Evolutionary conservation across 2,888 invertebrate species (phyloP).

Genomic region (Chromoteleia sp.): DNA sequence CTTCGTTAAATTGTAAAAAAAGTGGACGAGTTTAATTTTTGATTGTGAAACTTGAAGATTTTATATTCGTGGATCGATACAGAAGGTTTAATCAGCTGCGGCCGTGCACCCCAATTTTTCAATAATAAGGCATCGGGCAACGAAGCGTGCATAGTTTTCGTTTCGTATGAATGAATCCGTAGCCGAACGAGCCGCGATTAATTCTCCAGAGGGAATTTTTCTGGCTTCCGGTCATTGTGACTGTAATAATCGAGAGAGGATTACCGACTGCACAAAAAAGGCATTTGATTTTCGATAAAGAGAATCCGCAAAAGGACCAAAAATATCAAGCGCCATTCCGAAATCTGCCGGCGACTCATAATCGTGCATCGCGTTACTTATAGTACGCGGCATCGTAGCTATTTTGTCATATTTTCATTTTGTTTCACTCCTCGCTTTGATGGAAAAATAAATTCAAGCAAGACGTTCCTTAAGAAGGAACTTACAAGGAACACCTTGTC

Average conservation of each 20-base stretch:
- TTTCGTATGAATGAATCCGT: constrained; percentile 71
- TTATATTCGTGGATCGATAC: constrained; percentile 55
- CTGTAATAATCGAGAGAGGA: constrained; percentile 71
- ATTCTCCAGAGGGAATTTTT: constrained; percentile 75
- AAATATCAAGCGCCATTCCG: constrained; percentile 18
- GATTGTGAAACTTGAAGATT: constrained; percentile 29
- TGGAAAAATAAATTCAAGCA: too few species aligned
- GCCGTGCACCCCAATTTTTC: constrained; percentile 70
- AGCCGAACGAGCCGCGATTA: constrained; percentile 71
- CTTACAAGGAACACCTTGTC: too few species aligned
- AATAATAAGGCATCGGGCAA: constrained; percentile 73
- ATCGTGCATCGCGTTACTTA: background rate
- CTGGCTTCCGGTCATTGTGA: constrained; percentile 78
- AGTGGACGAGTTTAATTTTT: constrained; percentile 17
- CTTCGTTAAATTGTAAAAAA: background rate
- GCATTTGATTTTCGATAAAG: constrained; percentile 63
- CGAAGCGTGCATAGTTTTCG: constrained; percentile 73
- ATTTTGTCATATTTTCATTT: background rate
- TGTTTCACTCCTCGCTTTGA: too few species aligned
- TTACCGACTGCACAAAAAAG: constrained; percentile 60
- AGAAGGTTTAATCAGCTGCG: constrained; percentile 72
- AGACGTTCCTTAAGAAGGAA: too few species aligned
- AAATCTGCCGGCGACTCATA: constrained; percentile 12
- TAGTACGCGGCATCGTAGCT: background rate
- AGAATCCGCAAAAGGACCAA: constrained; percentile 45